Conservation (phyloP, 1,140 invertebrate species). For the Drosophila teissieri region DNA sequence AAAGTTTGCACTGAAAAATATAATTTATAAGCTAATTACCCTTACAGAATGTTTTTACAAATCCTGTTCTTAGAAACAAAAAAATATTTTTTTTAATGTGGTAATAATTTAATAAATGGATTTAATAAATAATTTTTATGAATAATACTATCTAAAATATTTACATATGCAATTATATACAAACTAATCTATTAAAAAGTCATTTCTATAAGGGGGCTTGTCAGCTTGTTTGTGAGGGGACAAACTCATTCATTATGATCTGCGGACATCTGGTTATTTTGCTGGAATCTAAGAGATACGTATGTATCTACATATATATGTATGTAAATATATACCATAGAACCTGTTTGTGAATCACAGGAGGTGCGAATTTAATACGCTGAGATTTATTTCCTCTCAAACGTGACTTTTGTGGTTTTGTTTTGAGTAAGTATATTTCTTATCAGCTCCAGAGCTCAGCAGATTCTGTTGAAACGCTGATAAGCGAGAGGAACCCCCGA, state of each 20-base stretch:
- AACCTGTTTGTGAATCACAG: slow-evolving; percentile 28
- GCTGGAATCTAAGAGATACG: not conserved
- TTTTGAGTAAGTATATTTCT: slow-evolving; percentile 9
- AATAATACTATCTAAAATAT: no score
- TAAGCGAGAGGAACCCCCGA: not conserved
- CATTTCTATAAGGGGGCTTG: not conserved
- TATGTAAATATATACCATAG: no score
- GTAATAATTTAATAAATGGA: no score
- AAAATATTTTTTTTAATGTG: no score
- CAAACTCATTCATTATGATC: slow-evolving; percentile 12
- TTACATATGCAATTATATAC: not conserved
- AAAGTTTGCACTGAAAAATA: slow-evolving; percentile 51
- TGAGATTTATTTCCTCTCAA: slow-evolving; percentile 3
- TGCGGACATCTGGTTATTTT: slow-evolving; percentile 7
- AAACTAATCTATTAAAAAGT: not conserved
- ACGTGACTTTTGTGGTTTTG: slow-evolving; percentile 6
- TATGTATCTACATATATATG: no score
- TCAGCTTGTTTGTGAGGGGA: not conserved
- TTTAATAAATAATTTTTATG: no score
- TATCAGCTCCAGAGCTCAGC: slow-evolving; percentile 6
- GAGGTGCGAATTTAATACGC: not conserved
- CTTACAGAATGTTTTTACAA: not conserved
- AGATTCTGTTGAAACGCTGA: not conserved
- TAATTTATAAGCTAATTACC: not conserved
- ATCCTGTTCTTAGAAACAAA: no score